Conservation (phyloP, 2,888 invertebrate species). For the Lissonota sp. region DNA sequence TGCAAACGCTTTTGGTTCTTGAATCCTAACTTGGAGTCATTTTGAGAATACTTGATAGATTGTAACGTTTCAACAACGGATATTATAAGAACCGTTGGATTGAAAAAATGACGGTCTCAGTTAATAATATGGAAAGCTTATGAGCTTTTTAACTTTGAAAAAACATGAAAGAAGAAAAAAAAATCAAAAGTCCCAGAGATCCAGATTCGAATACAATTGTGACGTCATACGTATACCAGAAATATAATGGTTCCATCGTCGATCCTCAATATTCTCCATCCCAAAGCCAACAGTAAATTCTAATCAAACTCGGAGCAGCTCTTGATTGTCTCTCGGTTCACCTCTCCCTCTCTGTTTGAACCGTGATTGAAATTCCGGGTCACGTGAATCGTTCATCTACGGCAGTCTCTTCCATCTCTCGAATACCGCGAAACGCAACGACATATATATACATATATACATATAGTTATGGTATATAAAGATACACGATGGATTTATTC, state of each 20-base stretch:
- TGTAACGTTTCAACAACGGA: no score
- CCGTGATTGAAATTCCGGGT: slow-evolving; percentile 66
- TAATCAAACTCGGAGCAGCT: slow-evolving; percentile 60
- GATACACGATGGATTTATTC: neutral
- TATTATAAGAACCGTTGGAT: no score
- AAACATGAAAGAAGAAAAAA: slow-evolving; percentile 1
- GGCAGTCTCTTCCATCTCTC: slow-evolving; percentile 28
- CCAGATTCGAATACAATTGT: slow-evolving; percentile 9
- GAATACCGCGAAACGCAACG: slow-evolving; percentile 50
- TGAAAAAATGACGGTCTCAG: no score
- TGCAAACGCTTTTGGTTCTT: no score
- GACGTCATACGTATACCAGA: slow-evolving; percentile 52
- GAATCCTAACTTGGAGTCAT: no score
- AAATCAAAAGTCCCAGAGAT: slow-evolving; percentile 5
- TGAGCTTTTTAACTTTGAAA: slow-evolving; percentile 22
- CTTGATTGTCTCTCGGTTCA: slow-evolving; percentile 61
- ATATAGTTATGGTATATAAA: slow-evolving; percentile 20
- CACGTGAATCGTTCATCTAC: slow-evolving; percentile 61
- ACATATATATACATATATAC: slow-evolving; percentile 11
- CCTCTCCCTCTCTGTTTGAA: slow-evolving; percentile 57
- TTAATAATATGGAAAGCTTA: no score
- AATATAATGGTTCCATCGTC: slow-evolving; percentile 59
- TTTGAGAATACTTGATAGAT: no score
- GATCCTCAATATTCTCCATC: slow-evolving; percentile 61
- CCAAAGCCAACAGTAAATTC: slow-evolving; percentile 63